Evolutionary conservation across 2,888 invertebrate species (phyloP), one percentile per base, ranked within the genome.

Genomic region (Nephrotoma appendiculata): DNA sequence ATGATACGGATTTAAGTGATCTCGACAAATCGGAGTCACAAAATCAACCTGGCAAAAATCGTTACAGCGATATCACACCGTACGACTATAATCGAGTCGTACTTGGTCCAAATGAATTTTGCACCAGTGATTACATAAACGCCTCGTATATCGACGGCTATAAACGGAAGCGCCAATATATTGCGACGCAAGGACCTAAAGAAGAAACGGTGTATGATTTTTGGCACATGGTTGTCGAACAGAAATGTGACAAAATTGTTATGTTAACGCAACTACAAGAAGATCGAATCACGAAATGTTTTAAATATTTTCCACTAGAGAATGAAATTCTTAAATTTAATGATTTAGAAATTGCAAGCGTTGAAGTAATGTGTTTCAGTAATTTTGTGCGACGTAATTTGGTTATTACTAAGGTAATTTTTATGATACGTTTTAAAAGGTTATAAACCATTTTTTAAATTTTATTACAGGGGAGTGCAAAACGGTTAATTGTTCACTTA

Each of bases 151-250:
- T 96, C 87, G 94, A 94, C 89, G 96, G 96, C 12, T 94, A 93
- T 88, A 92, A 93, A 1, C 93, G 93, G 3, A 92, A 93, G 83
- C 92, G 94, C 87, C 95, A 95, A 89, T 96, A 95, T 89, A 95
- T 96, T 87, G 96, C 96, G 6, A 94, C 95, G 15, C 96, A 96
- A 91, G 96, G 95, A 0, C 96, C 96, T 0, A 93, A 95, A 87
- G 93, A 93, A 48, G 93, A 93, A 87, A 95, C 95, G 2, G 92
- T 93, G 15, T 93, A 93, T 88, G 95, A 96, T 90, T 96, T 96
- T 90, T 96, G 96, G 96, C 93, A 94, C 88, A 95, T 96, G 95
- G 91, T 95, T 15, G 92, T 95, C 89, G 95, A 96, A 89, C 94
- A 95, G 89, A 93, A 94, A 88, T 93, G 95, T 0, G 92, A 93